These are phyloP conservation scores for Tribolium castaneum DNA, from an alignment of 1,140 invertebrate species.

Conservation along the genomic window DNA sequence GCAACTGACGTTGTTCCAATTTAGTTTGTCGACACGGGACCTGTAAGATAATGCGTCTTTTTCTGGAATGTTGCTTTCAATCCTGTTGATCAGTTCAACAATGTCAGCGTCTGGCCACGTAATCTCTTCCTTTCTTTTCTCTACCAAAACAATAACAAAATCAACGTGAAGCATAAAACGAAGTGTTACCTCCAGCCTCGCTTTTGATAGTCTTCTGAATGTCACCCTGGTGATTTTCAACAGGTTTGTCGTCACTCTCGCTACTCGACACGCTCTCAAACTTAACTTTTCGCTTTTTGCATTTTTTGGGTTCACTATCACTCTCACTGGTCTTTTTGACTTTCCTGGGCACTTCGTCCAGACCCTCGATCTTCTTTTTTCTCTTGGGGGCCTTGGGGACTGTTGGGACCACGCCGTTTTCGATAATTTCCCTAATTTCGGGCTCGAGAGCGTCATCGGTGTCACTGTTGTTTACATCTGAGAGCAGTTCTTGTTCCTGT, in stretches of 20 bases:
- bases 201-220: background rate
- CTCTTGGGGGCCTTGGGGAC: background rate
- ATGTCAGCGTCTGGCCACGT: slow-evolving; percentile 58
- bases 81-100: slow-evolving; percentile 54
- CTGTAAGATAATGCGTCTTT: slow-evolving; percentile 56
- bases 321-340: slow-evolving; percentile 5
- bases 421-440: background rate
- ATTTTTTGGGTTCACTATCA: background rate
- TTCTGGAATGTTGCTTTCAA: slow-evolving; percentile 56
- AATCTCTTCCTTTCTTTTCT: slow-evolving; percentile 39
- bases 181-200: background rate
- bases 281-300: slow-evolving; percentile 16
- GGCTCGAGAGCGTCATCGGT: background rate
- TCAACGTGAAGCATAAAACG: background rate
- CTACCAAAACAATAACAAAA: slow-evolving; percentile 2
- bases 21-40: slow-evolving; percentile 54
- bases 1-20: slow-evolving; percentile 58
- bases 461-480: background rate
- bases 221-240: background rate
- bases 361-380: slow-evolving; percentile 5
- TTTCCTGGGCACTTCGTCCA: slow-evolving; percentile 6
- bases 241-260: background rate
- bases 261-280: background rate
- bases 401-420: background rate
- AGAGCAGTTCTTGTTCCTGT: background rate